Percentiles rank a stretch among this genome's conserved stretches.
Conservation (phyloP, 2,113 vertebrate genomes). For the Corvus hawaiiensis region DNA sequence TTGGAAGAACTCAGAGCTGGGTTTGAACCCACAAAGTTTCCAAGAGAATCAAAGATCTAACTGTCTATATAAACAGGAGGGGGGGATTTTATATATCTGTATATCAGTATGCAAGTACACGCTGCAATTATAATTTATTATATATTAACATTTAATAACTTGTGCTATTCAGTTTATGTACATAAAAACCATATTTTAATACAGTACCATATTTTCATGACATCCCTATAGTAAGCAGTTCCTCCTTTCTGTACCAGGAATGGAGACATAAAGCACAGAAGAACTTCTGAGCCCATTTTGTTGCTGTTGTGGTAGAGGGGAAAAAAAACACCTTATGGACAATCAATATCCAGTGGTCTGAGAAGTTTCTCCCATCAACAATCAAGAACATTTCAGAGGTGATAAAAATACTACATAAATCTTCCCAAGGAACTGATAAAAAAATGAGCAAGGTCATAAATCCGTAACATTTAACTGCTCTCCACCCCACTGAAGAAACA, state of each 20-base stretch:
- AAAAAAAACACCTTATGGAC: not conserved
- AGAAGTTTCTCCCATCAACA: not conserved
- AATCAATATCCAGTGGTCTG: not conserved
- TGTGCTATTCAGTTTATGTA: not conserved
- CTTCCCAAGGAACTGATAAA: not conserved
- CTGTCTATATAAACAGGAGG: not conserved
- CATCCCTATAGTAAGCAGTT: not conserved
- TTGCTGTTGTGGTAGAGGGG: not conserved
- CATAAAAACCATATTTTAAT: not conserved
- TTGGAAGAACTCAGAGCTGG: not conserved
- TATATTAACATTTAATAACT: not conserved
- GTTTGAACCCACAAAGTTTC: not conserved
- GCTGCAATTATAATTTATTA: not conserved
- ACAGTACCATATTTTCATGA: not conserved
- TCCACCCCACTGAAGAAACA: not conserved
- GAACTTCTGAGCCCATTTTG: not conserved
- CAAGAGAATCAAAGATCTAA: not conserved
- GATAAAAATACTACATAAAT: not conserved
- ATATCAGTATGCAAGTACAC: not conserved
- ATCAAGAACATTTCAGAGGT: not conserved
- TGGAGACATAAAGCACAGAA: not conserved
- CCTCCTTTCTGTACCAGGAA: not conserved
- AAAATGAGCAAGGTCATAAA: not conserved
- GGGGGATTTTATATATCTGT: not conserved
- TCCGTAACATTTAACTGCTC: not conserved